phyloP scores from a whole-genome alignment of 2,113 vertebrate species.

The Cathartes aura region DNA sequence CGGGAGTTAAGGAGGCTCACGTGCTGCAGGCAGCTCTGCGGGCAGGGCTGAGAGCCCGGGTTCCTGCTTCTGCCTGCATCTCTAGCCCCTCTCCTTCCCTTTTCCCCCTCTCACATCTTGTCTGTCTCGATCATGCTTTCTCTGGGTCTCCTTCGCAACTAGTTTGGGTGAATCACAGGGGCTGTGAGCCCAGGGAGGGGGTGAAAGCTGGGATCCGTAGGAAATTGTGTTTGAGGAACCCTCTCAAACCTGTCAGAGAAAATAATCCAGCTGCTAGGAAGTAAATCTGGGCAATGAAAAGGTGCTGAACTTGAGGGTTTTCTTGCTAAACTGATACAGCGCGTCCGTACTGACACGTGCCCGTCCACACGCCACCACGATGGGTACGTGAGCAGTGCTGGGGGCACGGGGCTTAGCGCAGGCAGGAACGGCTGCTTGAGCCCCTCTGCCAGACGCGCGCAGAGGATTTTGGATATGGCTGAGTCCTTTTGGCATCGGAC shows the following conservation, averaged over 20 bases:
- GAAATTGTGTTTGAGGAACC: background rate
- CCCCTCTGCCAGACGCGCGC: accelerated
- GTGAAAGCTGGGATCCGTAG: background rate
- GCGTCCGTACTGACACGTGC: accelerated
- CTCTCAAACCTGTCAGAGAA: background rate
- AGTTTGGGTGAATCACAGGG: background rate
- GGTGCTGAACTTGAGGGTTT: background rate
- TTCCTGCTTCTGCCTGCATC: background rate
- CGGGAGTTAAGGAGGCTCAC: accelerated
- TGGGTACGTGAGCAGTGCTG: accelerated
- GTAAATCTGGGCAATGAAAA: background rate
- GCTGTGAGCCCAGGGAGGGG: background rate
- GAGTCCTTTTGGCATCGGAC: background rate
- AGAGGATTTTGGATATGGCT: accelerated
- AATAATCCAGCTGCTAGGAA: background rate
- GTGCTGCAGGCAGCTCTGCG: background rate
- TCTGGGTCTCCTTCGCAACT: background rate
- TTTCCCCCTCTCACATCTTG: background rate
- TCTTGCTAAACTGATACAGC: background rate
- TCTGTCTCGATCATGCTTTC: accelerated
- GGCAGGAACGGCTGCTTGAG: accelerated
- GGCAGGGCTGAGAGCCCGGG: background rate
- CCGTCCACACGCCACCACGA: accelerated
- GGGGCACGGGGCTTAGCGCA: accelerated
- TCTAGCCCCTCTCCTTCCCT: background rate